phyloP scores from a whole-genome alignment of 1,140 invertebrate species.

The Drosophila nikananu region DNA sequence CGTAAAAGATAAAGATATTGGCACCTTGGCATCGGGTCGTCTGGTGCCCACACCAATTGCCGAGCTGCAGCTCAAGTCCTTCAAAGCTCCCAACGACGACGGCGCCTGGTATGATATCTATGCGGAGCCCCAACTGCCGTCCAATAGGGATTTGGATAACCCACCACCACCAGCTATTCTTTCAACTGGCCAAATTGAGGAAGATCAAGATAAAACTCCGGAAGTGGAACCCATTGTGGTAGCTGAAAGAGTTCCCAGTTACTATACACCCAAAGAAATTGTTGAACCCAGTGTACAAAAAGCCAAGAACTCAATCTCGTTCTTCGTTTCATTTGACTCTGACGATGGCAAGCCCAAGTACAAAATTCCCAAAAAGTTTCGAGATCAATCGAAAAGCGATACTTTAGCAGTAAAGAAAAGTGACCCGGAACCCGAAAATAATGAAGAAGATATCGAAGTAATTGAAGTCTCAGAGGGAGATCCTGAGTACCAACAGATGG shows the following conservation, averaged over 20 bases:
- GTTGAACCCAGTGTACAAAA: constrained; percentile 11
- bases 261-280: constrained; percentile 34
- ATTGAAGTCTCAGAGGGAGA: constrained; percentile 28
- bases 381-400: background rate
- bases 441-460: constrained; percentile 40
- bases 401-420: background rate
- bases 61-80: constrained; percentile 70
- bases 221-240: background rate
- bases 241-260: constrained; percentile 45
- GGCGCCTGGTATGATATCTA: constrained; percentile 63
- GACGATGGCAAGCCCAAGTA: constrained; percentile 54
- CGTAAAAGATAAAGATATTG: constrained; percentile 54
- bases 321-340: constrained; percentile 64
- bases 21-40: constrained; percentile 45
- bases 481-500: constrained; percentile 38
- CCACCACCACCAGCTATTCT: background rate
- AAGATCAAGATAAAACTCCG: background rate
- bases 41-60: constrained; percentile 61
- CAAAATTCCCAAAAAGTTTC: constrained; percentile 59
- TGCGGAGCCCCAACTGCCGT: constrained; percentile 9
- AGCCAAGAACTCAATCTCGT: constrained; percentile 53
- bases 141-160: background rate
- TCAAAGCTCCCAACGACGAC: constrained; percentile 42
- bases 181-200: background rate
- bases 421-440: background rate